A percentile compares a stretch with the other conserved stretches of the same genome.
Evolutionary conservation across 92 coral and sea anemone genomes (phyloP).

Genomic region (Zoanthus sociatus): DNA sequence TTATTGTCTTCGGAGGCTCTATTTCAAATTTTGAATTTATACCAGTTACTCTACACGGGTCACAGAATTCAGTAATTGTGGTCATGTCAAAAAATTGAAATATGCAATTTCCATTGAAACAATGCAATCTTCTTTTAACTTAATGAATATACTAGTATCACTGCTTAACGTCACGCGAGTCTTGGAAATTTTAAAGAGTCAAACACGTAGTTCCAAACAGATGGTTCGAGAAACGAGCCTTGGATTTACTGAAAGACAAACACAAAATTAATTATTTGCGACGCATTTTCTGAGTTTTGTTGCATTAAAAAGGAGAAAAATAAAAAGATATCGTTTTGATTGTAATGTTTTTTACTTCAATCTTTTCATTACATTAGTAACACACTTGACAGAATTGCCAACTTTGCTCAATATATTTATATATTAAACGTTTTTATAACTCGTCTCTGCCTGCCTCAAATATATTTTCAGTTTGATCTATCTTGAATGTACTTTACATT

Average conservation of each 20-base stretch:
- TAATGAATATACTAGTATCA: background rate
- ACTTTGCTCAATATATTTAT: background rate
- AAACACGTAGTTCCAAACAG: too few relatives aligned
- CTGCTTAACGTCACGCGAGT: constrained; percentile 37
- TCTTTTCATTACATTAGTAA: too few relatives aligned
- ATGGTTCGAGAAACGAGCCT: constrained; percentile 7
- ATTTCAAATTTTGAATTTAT: background rate
- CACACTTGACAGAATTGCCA: background rate
- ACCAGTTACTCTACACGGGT: background rate
- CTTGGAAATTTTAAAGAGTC: background rate
- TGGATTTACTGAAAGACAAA: background rate
- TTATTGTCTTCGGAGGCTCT: background rate
- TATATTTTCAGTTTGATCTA: background rate
- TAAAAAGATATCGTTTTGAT: too few relatives aligned
- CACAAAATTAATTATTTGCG: too few relatives aligned
- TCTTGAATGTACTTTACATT: background rate
- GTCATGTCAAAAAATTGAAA: background rate
- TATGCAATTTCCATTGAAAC: background rate
- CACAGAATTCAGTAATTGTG: background rate
- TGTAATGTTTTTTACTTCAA: too few relatives aligned
- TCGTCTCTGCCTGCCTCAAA: background rate
- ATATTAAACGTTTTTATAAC: background rate
- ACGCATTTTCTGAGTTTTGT: too few relatives aligned
- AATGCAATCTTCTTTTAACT: background rate
- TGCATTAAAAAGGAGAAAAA: too few relatives aligned